Evolutionary conservation across 2,797 vertebrate genomes (phyloP), one percentile per base, ranked within the genome.

Genomic region (Enteromius treurensis): DNA sequence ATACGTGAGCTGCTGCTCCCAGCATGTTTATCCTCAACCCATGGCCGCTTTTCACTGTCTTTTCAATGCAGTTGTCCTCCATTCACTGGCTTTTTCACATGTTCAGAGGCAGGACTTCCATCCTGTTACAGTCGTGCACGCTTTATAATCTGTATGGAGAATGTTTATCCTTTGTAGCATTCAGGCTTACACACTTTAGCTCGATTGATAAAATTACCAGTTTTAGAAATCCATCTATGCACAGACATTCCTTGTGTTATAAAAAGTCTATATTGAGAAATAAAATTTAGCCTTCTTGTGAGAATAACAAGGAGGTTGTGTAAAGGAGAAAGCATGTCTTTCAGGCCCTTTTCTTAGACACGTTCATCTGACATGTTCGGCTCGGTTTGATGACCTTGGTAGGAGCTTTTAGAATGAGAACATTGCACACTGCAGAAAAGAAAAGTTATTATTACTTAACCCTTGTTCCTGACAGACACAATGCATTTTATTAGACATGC

Each of bases 11-110:
- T 77, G 49, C 86, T 92, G 90, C 91, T 90, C 92, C 93, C 94
- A 95, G 97, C 96, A 97, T 97, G 96, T 92, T 92, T 89, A 85
- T 90, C 90, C 90, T 87, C 86, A 90, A 86, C 87, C 89, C 92
- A 89, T 74, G 55, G 29, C 40, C 4, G 26, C 64, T 42, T 76
- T 76, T 70, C 51, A 45, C 75, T 62, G 42, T 73, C 49, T 55
- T 42, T 75, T 58, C 9, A 58, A 67, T 75, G 58, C 69, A 76
- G 15, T 55, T 75, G 62, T 26, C 26, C 47, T 82, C 17, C 62
- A 79, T 79, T 51, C 15, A 40, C 26, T 40, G 29, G 11, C 7
- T 70, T 3, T 47, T 73, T 64, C 9, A 45, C 7, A 0, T 23
- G 19, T 67, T 67, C 29, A 32, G 29, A 37, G 19, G 45, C 77